Base-by-base conservation (phyloP, 2,888 invertebrate genomes). In the Acleris sparsana region DNA sequence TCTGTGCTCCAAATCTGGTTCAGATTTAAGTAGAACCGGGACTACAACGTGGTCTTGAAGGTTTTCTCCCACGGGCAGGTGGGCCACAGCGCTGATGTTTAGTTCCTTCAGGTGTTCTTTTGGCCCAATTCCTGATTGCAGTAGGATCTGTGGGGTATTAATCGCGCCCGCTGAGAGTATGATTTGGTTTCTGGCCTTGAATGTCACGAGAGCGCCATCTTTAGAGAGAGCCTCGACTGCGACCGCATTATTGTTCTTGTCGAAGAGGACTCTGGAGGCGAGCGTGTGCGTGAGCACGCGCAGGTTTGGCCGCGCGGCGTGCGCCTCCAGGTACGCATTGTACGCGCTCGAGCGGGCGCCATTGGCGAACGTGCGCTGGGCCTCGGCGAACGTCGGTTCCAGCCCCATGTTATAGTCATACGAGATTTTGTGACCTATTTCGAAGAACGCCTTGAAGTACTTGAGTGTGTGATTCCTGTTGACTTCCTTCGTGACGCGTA, bases 161-260 rank as follows among this genome's bases (percentile, higher is more conserved):
- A 64, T 59, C 13, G 64, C 43, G 13, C 64, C 64, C 18, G 64
- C 64, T 9, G 64, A 64, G 13, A 64, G 46, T 48, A 60, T 60
- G 7, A 64, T 33, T 64, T 64, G 59, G 5, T 46, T 53, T 16
- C 20, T 39, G 1, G 59, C 58, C 11, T 53, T 44, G 18, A 64
- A 29, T 18, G n/a, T 49, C n/a, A 49, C 6, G 43, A 16, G 48
- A 20, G 17, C 17, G n/a, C 48, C 48, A 13, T 33, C 9, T 17
- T 18, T 17, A 2, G 18, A 5, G 17, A 46, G 9, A 20, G 48
- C 53, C 48, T 64, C 59, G 22, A 64, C 53, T 7, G 59, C 64
- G n/a, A 53, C 25, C 22, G 64, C 59, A 6, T 17, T 25, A 29
- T n/a, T 53, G 13, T 61, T 11, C 5, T 44, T 33, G 46, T 64